Base-by-base conservation (phyloP, 2,113 vertebrate species). In the Geococcyx californianus region DNA sequence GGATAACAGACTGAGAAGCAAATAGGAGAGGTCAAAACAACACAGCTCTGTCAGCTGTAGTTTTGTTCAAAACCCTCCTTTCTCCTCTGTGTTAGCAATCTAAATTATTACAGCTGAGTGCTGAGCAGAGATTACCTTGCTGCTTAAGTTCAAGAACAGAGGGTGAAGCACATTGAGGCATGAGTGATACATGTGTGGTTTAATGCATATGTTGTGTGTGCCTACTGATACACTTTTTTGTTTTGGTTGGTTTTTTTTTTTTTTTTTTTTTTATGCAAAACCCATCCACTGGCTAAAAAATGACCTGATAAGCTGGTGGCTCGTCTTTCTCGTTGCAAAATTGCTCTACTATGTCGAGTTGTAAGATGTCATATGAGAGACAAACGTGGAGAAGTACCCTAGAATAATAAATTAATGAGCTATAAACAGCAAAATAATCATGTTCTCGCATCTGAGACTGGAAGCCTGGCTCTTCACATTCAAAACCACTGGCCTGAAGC, bases 381-480 rank as follows among this genome's bases (percentile, higher is more conserved):
- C 81, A 84, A 74, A 15, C 18, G 4, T 17, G 38, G 63, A 58
- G 62, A 91, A 66, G 38, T 44, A 21, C 67, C 87, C 84, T 76
- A 28, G 81, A 78, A 87, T 54, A 83, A 83, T 54, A 90, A 95
- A 93, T 77, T 91, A 97, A 97, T 44, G 75, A 97, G 78, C 58
- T 93, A 18, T 51, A 90, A 80, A 77, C 74, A 87, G 34, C 33
- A 82, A 79, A 94, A 69, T 21, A 90, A 38, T 68, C 9, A 9
- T 19, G 54, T 70, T 69, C 31, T 92, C 28, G 66, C 49, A 66
- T 81, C 74, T 26, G 80, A 78, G 64, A n/a, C 68, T 74, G 75
- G 56, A 38, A 87, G 62, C 66, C 62, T 76, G 77, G 47, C 51
- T 85, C 29, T 80, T 36, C 0, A 4, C 26, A 23, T 84, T 18